Percentiles rank a stretch among this genome's conserved stretches.
Evolutionary conservation across 1,140 invertebrate species (phyloP).

Genomic region (Scaptomyza hsui): DNA sequence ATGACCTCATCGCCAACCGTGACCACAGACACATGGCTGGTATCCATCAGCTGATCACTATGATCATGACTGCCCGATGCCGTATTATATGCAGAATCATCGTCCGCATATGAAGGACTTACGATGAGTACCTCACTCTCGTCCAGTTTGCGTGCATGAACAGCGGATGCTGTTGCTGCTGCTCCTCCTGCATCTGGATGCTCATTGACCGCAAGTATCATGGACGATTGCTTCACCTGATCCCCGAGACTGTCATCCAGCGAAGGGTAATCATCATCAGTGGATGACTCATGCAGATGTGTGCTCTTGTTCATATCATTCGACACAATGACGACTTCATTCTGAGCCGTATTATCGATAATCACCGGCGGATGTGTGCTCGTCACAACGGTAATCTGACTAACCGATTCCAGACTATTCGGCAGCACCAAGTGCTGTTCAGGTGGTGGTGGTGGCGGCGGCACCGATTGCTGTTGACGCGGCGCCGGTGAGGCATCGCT

Average conservation of each 20-base stretch:
- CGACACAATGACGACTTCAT: slow-evolving; percentile 91
- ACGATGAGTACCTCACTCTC: slow-evolving; percentile 92
- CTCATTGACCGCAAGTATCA: slow-evolving; percentile 75
- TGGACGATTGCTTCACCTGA: slow-evolving; percentile 72
- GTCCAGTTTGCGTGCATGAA: slow-evolving; percentile 87
- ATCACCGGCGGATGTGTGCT: slow-evolving; percentile 91
- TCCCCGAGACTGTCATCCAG: slow-evolving; percentile 90
- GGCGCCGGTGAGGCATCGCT: slow-evolving; percentile 64
- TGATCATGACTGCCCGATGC: slow-evolving; percentile 74
- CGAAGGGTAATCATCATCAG: slow-evolving; percentile 89
- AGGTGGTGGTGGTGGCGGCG: slow-evolving; percentile 10
- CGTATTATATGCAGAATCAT: slow-evolving; percentile 78
- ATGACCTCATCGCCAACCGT: slow-evolving; percentile 92
- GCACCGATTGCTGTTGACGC: slow-evolving; percentile 44
- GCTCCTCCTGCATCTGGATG: slow-evolving; percentile 52
- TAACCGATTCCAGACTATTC: slow-evolving; percentile 89
- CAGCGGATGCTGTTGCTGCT: slow-evolving; percentile 64
- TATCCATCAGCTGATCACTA: slow-evolving; percentile 85
- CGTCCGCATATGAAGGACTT: slow-evolving; percentile 86
- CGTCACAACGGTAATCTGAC: slow-evolving; percentile 91
- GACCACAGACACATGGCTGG: slow-evolving; percentile 95
- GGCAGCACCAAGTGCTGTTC: slow-evolving; percentile 84
- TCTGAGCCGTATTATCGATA: slow-evolving; percentile 85
- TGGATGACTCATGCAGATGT: slow-evolving; percentile 87
- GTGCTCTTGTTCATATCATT: slow-evolving; percentile 89